A percentile compares a stretch with the other conserved stretches of the same genome.
Conservation (phyloP, 1,140 invertebrate species). For the Leptonema lineaticorne region DNA sequence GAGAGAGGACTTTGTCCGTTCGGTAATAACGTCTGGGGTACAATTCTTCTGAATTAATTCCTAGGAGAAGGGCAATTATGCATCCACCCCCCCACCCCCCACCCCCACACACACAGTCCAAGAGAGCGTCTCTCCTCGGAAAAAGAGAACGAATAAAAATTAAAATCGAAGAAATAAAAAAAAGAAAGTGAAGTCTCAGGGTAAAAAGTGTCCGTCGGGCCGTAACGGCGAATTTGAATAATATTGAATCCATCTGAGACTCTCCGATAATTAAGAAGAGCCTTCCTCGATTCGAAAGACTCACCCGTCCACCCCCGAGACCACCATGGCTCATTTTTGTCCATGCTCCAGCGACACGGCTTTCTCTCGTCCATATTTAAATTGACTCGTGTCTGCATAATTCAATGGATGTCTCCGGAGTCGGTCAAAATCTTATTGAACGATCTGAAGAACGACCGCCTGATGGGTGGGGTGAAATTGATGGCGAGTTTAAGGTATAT, state of each 20-base stretch:
- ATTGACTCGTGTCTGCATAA: conserved; percentile 43
- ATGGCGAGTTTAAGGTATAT: background rate
- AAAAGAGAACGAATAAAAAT: conserved; percentile 37
- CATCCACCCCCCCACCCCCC: background rate
- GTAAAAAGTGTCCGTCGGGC: conserved; percentile 17
- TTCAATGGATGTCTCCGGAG: conserved; percentile 36
- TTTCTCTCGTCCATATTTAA: conserved; percentile 36
- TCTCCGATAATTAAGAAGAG: conserved; percentile 41
- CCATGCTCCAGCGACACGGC: too few relatives aligned
- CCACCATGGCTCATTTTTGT: background rate
- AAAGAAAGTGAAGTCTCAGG: conserved; percentile 26
- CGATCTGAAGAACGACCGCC: background rate
- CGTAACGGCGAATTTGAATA: conserved; percentile 38
- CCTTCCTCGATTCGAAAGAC: conserved; percentile 30
- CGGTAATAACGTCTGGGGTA: conserved; percentile 20
- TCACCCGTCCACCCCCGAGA: background rate
- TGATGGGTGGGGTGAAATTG: background rate
- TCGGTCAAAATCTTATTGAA: conserved; percentile 2
- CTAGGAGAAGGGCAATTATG: conserved; percentile 40
- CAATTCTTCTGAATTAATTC: conserved; percentile 41
- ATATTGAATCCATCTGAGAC: conserved; percentile 39
- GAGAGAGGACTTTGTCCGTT: conserved; percentile 1
- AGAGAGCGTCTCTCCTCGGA: too few relatives aligned
- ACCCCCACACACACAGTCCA: conserved; percentile 6
- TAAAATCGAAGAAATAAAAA: conserved; percentile 42